Conservation (phyloP, 2,113 vertebrate genomes). For the Cololabis saira region DNA sequence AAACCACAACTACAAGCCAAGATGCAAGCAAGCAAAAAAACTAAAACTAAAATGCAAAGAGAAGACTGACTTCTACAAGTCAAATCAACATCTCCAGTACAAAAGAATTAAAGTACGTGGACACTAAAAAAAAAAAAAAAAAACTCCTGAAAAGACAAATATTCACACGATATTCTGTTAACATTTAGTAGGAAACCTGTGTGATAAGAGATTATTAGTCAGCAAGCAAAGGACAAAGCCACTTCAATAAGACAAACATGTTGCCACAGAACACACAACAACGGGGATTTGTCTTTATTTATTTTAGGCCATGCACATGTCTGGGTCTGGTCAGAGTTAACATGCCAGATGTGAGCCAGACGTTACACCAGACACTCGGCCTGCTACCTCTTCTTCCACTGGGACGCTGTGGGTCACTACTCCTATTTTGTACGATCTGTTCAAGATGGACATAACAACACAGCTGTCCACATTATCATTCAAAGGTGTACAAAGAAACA, state of each 20-base stretch:
- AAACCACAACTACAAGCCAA: constrained; percentile 85
- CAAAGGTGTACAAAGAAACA: constrained; percentile 9
- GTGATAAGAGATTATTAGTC: not conserved
- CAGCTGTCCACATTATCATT: constrained; percentile 31
- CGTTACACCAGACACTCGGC: constrained; percentile 75
- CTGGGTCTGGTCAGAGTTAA: constrained; percentile 49
- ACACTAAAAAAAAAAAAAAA: constrained; percentile 28
- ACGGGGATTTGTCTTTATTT: constrained; percentile 21
- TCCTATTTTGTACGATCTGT: constrained; percentile 86
- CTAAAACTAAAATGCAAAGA: constrained; percentile 37
- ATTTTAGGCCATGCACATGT: no score
- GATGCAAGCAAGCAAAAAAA: constrained; percentile 49
- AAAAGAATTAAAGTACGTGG: constrained; percentile 38
- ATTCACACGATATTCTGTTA: constrained; percentile 13
- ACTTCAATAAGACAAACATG: not conserved
- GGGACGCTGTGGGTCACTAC: constrained; percentile 74
- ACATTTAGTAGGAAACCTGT: not conserved
- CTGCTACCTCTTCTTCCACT: constrained; percentile 77
- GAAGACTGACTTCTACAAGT: constrained; percentile 49
- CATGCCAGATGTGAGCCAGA: constrained; percentile 48
- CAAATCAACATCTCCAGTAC: constrained; percentile 26
- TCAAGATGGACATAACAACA: constrained; percentile 76
- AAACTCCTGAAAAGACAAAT: constrained; percentile 15
- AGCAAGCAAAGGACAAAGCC: no score
- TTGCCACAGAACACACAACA: constrained; percentile 41